Conservation (phyloP, 1,140 invertebrate species). For the Asbolus verrucosus region DNA sequence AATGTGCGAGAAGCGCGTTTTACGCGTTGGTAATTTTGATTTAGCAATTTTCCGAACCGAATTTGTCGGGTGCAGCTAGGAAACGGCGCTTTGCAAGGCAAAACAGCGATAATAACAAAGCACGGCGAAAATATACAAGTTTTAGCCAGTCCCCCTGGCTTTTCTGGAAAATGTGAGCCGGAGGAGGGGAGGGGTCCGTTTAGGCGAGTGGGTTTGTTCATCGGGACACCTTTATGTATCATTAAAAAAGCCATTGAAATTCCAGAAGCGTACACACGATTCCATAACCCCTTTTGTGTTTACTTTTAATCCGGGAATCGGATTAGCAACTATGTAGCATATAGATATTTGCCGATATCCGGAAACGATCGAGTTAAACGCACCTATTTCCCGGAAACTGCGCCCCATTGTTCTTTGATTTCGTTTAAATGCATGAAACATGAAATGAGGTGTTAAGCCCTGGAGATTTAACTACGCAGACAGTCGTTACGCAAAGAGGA, state of each 20-base stretch:
- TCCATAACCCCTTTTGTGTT: slow-evolving; percentile 40
- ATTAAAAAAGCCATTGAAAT: slow-evolving; percentile 45
- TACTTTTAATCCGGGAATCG: slow-evolving; percentile 46
- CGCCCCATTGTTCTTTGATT: slow-evolving; percentile 48
- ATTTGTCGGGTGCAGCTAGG: slow-evolving; percentile 28
- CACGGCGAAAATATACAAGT: slow-evolving; percentile 24
- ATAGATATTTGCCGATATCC: slow-evolving; percentile 49
- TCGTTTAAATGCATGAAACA: slow-evolving; percentile 46
- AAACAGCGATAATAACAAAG: slow-evolving; percentile 14
- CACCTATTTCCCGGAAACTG: slow-evolving; percentile 43
- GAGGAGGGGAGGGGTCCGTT: slow-evolving; percentile 17
- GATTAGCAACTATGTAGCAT: slow-evolving; percentile 41
- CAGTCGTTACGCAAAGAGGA: slow-evolving; percentile 43
- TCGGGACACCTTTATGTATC: slow-evolving; percentile 39
- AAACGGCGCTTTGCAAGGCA: slow-evolving; percentile 12
- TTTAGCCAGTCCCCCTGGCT: slow-evolving; percentile 18
- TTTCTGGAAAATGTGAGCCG: slow-evolving; percentile 19
- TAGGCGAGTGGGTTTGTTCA: slow-evolving; percentile 32
- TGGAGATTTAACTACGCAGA: slow-evolving; percentile 32
- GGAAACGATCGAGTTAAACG: slow-evolving; percentile 44
- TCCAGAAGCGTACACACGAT: slow-evolving; percentile 42
- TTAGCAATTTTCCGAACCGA: slow-evolving; percentile 31
- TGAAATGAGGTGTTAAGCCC: slow-evolving; percentile 48
- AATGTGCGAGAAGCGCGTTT: slow-evolving; percentile 9
- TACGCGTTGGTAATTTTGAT: slow-evolving; percentile 37